phyloP scores from a whole-genome alignment of 2,113 vertebrate species.

The Dasyornis broadbenti region DNA sequence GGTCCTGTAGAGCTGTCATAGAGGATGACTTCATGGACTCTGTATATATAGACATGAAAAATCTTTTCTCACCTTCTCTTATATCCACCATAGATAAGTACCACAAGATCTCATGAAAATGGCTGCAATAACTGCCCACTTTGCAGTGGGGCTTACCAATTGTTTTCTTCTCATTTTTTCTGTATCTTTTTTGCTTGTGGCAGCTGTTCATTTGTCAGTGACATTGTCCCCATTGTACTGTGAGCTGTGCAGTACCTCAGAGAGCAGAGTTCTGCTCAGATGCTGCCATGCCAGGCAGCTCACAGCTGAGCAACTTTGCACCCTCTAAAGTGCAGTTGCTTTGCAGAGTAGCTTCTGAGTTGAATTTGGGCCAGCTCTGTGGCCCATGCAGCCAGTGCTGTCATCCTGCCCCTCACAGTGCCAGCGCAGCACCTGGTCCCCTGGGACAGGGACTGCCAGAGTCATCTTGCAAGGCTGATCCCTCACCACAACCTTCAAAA shows the following conservation, averaged over 20 bases:
- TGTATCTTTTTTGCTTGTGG: background rate
- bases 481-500: background rate
- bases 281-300: background rate
- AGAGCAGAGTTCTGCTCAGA: background rate
- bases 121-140: background rate
- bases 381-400: background rate
- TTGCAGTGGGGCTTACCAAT: background rate
- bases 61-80: background rate
- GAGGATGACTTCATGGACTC: background rate
- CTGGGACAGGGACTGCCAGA: background rate
- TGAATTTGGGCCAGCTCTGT: background rate
- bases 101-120: background rate
- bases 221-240: fast-evolving
- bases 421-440: background rate
- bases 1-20: background rate
- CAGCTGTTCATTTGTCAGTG: background rate
- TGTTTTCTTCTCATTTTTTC: background rate
- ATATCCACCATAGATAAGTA: background rate
- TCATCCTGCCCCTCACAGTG: background rate
- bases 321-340: background rate
- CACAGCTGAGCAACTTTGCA: background rate
- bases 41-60: background rate
- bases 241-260: background rate
- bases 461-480: background rate
- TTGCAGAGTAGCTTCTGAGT: background rate